Base-by-base conservation (phyloP, 2,888 invertebrate species). In the Bedellia somnulentella region DNA sequence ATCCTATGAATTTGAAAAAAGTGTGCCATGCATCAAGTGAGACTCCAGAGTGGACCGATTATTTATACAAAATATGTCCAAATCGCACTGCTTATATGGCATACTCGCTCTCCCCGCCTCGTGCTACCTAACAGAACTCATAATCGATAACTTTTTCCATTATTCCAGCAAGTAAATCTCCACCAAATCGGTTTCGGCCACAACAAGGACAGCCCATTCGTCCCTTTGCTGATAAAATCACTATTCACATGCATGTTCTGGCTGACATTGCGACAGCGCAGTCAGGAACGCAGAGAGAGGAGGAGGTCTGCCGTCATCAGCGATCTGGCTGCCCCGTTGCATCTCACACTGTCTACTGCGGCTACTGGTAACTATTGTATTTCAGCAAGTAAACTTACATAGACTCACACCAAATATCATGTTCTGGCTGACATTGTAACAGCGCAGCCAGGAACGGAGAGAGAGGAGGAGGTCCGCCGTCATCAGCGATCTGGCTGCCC, bases 371-470 rank as follows among this genome's bases (percentile, higher is more conserved):
- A 54, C 49, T 45, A 4, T 13, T 24, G 24, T 12, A 5, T 10
- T 24, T 24, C 11, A 10, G 11, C 2, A 12, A 10, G 13, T 24
- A 9, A 11, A 12, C 8, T n/a, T 8, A n/a, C n/a, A n/a, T n/a
- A n/a, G n/a, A n/a, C n/a, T n/a, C n/a, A n/a, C n/a, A n/a, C n/a
- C n/a, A n/a, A n/a, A n/a, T n/a, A n/a, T n/a, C 33, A 91, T 95
- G 88, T 96, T 98, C 70, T 96, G 95, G 93, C 85, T 95, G 42
- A 96, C 96, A 8, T 75, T 97, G 56, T 80, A 94, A 8, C 96
- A 97, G 61, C 88, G 87, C 55, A 83, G 90, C 48, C 86, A 90
- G 45, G 95, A 95, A 62, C 78, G 85, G 37, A 78, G 80, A 32
- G 81, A 83, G 37, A 78, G 82, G 6, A 77, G 81, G 17, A 82